These are phyloP conservation scores for Notodonta dromedarius DNA, from an alignment of 2,888 invertebrate species.

Conservation along the genomic window DNA sequence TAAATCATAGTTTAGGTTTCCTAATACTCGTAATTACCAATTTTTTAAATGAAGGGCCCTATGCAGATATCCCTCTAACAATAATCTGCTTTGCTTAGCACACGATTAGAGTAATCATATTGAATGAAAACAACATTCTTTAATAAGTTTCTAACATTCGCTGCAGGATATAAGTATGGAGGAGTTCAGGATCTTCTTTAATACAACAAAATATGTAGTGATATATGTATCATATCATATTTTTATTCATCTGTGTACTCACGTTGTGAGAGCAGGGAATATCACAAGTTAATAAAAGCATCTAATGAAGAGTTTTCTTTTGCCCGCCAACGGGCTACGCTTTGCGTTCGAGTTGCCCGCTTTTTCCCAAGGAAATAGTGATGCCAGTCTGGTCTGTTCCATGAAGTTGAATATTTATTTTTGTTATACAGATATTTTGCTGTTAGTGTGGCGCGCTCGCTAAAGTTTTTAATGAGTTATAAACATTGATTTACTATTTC, in stretches of 20 bases:
- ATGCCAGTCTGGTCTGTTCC: constrained; percentile 12
- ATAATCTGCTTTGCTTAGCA: too few species aligned
- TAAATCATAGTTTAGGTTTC: too few species aligned
- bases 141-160: too few species aligned
- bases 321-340: constrained; percentile 26
- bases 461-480: neutral
- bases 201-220: too few species aligned
- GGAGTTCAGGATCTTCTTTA: too few species aligned
- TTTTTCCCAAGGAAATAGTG: constrained; percentile 28
- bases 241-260: constrained; percentile 8
- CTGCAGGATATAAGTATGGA: too few species aligned
- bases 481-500: too few species aligned
- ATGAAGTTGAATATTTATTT: neutral
- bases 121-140: too few species aligned
- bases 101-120: too few species aligned
- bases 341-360: constrained; percentile 32
- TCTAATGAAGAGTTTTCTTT: constrained; percentile 62
- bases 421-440: neutral
- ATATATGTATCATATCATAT: constrained; percentile 26
- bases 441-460: neutral
- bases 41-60: too few species aligned
- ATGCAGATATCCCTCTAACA: too few species aligned
- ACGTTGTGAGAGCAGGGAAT: constrained; percentile 32
- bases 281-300: constrained; percentile 58
- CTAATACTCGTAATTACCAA: too few species aligned